Evolutionary conservation across 2,113 vertebrate genomes (phyloP).

Genomic region (Turdus rufiventris): DNA sequence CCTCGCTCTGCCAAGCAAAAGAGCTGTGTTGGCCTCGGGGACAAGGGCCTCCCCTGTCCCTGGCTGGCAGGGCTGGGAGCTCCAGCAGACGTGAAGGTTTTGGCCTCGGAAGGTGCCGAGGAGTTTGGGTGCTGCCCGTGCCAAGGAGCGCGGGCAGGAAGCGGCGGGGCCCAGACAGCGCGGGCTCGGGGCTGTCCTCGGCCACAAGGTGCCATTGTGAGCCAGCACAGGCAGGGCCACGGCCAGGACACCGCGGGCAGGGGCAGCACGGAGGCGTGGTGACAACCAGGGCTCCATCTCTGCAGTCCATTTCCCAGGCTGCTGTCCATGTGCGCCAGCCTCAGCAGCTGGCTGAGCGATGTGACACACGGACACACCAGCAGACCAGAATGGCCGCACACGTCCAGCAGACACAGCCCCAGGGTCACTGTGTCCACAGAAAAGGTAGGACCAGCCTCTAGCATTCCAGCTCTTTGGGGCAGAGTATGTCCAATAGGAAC

Average conservation of each 20-base stretch:
- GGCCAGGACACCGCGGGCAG: neutral
- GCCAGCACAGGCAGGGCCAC: neutral
- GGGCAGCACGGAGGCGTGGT: neutral
- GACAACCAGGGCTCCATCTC: neutral
- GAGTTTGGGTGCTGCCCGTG: slow-evolving; percentile 21
- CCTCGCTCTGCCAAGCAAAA: slow-evolving; percentile 34
- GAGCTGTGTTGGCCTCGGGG: slow-evolving; percentile 44
- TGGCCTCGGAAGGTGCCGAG: slow-evolving; percentile 32
- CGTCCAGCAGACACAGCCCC: neutral
- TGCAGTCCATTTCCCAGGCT: neutral
- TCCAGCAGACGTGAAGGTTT: neutral
- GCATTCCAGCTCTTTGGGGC: neutral
- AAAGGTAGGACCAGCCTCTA: neutral
- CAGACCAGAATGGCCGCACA: neutral
- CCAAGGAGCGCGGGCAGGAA: slow-evolving; percentile 27
- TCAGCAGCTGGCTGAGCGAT: neutral
- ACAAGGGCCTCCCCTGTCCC: slow-evolving; percentile 60
- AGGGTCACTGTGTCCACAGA: neutral
- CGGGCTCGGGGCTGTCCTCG: slow-evolving; percentile 12
- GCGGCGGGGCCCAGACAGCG: neutral
- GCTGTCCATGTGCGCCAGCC: rapidly evolving
- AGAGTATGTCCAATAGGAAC: neutral
- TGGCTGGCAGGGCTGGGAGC: slow-evolving; percentile 23
- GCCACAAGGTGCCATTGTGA: slow-evolving; percentile 48
- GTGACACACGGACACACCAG: rapidly evolving